Percentiles rank a stretch among this genome's conserved stretches.
phyloP scores from a whole-genome alignment of 2,113 vertebrate species.

The Vimba vimba region DNA sequence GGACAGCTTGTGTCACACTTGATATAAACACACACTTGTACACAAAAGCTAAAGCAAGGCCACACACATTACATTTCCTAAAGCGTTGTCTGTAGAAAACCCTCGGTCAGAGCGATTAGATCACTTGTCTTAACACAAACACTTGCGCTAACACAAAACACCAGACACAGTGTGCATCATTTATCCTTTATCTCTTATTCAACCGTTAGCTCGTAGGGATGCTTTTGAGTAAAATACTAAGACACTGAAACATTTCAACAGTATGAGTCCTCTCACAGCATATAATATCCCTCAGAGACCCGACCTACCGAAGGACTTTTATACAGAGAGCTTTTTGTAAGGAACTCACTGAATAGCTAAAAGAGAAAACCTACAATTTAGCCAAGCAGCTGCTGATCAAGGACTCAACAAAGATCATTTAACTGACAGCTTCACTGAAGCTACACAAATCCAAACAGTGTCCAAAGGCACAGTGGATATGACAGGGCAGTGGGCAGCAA shows the following conservation, averaged over 20 bases:
- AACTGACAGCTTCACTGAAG: not conserved
- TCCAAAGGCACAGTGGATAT: not conserved
- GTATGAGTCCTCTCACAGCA: not conserved
- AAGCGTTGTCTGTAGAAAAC: not conserved
- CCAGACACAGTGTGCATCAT: conserved; percentile 13
- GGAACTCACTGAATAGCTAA: conserved; percentile 13
- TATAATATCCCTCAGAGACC: conserved; percentile 2
- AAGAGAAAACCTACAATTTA: conserved; percentile 8
- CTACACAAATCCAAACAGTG: conserved; percentile 1
- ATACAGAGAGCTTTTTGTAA: not conserved
- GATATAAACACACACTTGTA: conserved; percentile 9
- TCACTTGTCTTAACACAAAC: conserved; percentile 22
- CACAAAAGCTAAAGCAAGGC: not conserved
- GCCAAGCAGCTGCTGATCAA: conserved; percentile 1
- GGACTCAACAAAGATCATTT: not conserved
- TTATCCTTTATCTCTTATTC: conserved; percentile 18
- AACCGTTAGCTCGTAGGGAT: not conserved
- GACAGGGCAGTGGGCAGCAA: not conserved
- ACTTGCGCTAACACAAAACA: conserved; percentile 1
- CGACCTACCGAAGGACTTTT: not conserved
- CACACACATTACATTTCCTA: conserved; percentile 10
- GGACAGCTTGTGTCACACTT: conserved; percentile 4
- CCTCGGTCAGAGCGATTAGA: conserved; percentile 20
- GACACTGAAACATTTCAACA: not conserved
- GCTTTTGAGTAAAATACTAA: not conserved